These are phyloP conservation scores for Triplophysa yarkandensis DNA, from an alignment of 2,797 vertebrate species.

Conservation along the genomic window DNA sequence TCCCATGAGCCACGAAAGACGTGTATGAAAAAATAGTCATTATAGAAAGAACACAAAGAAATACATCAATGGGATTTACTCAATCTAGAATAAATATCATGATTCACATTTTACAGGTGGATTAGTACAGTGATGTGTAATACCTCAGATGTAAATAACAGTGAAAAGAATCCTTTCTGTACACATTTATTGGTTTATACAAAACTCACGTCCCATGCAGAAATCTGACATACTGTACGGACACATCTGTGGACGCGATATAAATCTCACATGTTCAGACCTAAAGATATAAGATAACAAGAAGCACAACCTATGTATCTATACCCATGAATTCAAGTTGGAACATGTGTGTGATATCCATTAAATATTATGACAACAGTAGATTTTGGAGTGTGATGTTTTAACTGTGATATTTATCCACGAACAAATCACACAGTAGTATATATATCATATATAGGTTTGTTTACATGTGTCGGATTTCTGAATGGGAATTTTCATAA, in stretches of 20 bases:
- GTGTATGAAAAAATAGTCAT: constrained; percentile 15
- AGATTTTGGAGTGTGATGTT: not conserved
- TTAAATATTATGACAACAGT: not conserved
- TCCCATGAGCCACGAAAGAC: not conserved
- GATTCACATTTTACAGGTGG: constrained; percentile 22
- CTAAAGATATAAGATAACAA: not conserved
- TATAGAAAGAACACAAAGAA: not conserved
- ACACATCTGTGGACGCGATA: too few species aligned
- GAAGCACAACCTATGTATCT: not conserved
- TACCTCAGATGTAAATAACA: constrained; percentile 17
- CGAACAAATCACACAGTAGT: not conserved
- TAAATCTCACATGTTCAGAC: too few species aligned
- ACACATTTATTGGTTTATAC: not conserved
- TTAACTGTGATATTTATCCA: not conserved
- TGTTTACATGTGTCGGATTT: not conserved
- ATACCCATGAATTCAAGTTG: not conserved
- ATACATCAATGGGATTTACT: not conserved
- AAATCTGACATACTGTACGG: constrained; percentile 1
- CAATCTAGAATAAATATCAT: constrained; percentile 16
- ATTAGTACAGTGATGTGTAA: constrained; percentile 12
- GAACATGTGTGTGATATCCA: not conserved
- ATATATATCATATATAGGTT: not conserved
- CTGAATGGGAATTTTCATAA: not conserved
- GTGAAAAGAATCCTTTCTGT: not conserved
- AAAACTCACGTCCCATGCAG: not conserved